Base-by-base conservation (phyloP, 2,888 invertebrate genomes). In the Lutraria lutraria region DNA sequence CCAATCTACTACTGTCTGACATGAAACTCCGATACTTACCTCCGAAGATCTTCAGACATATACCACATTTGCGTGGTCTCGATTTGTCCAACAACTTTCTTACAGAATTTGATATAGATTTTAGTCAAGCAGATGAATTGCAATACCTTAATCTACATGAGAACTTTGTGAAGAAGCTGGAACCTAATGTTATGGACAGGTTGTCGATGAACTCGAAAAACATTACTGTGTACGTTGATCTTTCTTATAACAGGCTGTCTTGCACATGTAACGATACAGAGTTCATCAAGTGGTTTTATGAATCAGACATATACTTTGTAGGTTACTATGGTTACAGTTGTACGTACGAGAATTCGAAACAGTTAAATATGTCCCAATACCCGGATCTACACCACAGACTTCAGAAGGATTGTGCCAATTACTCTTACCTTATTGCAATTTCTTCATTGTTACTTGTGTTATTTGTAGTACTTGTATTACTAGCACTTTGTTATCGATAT, bases 221-320 rank as follows among this genome's bases (percentile, higher is more conserved):
- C 72, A 19, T 34, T n/a, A 15, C 31, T 0, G 68, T 86, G 3
- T 81, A 79, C 25, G 43, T 91, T 29, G 83, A 89, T 54, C 56
- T 91, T 8, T n/a, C 68, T 34, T 16, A 60, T 12, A 89, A 91
- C 53, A 85, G 31, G 2, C 72, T 91, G 52, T 82, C 83, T 3
- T 91, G 91, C 84, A 85, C 80, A 13, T 91, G 91, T 72, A 54
- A 80, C 16, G 72, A 85, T 54, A 25, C 83, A 19, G 81, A 87
- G 4, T 91, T 91, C 54, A 43, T 91, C 0, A 83, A 81, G 43
- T 91, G 91, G 91, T 82, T 91, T n/a, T 80, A 87, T 19, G 68
- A 86, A 53, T 81, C 89, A 19, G 56, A 79, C 13, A 85, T 88
- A 15, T 29, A 63, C 6, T 90, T 91, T 68, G 53, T 52, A 2